A percentile compares a stretch with the other conserved stretches of the same genome.
These are phyloP conservation scores for Jacana jacana DNA, from an alignment of 2,113 vertebrate species.

Conservation along the genomic window DNA sequence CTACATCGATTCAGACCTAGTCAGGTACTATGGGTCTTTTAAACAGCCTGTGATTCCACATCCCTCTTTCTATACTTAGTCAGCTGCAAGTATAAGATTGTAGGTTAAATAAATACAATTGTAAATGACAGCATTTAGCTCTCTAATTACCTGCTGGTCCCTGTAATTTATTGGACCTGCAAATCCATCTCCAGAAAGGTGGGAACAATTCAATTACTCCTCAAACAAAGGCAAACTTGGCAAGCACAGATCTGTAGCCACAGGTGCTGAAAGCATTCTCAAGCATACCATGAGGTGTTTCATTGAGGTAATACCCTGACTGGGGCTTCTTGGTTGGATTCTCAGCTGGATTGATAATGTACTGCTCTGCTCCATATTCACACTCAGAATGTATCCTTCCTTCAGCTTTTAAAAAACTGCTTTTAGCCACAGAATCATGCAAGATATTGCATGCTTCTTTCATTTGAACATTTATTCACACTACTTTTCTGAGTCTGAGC, in stretches of 20 bases:
- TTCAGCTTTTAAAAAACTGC: not conserved
- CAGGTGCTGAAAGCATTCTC: not conserved
- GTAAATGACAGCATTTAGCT: slow-evolving; percentile 7
- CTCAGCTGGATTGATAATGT: not conserved
- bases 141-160: slow-evolving; percentile 3
- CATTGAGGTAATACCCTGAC: not conserved
- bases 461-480: not conserved
- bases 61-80: not conserved
- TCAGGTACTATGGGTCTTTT: not conserved
- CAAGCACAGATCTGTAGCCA: not conserved
- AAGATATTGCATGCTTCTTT: not conserved
- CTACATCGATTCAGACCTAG: not conserved
- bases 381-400: not conserved
- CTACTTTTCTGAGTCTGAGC: not conserved
- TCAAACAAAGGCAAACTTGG: not conserved
- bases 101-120: slow-evolving; percentile 5
- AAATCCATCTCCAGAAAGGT: slow-evolving; percentile 3
- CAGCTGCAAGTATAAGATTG: not conserved
- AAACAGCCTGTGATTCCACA: not conserved
- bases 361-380: not conserved
- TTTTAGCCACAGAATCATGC: not conserved
- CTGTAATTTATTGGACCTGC: slow-evolving; percentile 9
- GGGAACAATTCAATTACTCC: slow-evolving; percentile 18
- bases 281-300: not conserved
- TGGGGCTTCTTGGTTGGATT: not conserved